These are phyloP conservation scores for Lasioglossum albipes DNA, from an alignment of 1,140 invertebrate genomes.

Conservation along the genomic window DNA sequence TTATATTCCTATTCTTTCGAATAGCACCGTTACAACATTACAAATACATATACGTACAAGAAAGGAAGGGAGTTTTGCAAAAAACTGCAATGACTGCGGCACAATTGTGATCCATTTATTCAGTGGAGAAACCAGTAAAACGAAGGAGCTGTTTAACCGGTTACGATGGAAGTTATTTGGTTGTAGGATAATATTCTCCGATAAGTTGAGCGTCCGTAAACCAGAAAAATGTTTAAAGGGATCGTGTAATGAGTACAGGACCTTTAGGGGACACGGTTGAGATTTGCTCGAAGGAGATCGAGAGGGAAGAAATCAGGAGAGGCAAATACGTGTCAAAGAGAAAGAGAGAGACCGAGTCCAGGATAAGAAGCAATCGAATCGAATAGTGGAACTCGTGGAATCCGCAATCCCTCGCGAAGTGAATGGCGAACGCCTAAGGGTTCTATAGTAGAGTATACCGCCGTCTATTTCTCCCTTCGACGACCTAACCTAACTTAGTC, in stretches of 20 bases:
- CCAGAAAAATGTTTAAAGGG: neutral
- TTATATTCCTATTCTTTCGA: too few species aligned
- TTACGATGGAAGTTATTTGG: neutral
- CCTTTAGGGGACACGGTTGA: conserved; percentile 8
- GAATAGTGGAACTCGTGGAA: conserved; percentile 74
- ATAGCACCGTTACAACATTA: too few species aligned
- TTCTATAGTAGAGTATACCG: conserved; percentile 38
- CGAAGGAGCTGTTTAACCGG: too few species aligned
- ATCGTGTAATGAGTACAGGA: conserved; percentile 14
- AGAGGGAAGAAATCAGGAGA: conserved; percentile 59
- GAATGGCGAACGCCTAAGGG: conserved; percentile 72
- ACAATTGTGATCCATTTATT: too few species aligned
- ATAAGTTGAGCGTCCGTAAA: neutral
- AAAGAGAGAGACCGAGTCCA: conserved; percentile 38
- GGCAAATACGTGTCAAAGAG: conserved; percentile 60
- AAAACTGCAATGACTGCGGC: too few species aligned
- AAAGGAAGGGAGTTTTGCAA: too few species aligned
- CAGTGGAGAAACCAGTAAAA: too few species aligned
- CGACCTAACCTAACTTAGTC: conserved; percentile 48
- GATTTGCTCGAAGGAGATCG: conserved; percentile 25
- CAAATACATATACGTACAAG: too few species aligned
- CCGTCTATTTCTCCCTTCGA: conserved; percentile 40
- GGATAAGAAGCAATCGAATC: conserved; percentile 73
- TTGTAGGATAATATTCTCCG: too few species aligned
- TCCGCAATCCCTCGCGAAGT: conserved; percentile 75